phyloP scores from a whole-genome alignment of 30 jellyfish, hydroid and myxozoan genomes.

The Chrysaora quinquecirrha region DNA sequence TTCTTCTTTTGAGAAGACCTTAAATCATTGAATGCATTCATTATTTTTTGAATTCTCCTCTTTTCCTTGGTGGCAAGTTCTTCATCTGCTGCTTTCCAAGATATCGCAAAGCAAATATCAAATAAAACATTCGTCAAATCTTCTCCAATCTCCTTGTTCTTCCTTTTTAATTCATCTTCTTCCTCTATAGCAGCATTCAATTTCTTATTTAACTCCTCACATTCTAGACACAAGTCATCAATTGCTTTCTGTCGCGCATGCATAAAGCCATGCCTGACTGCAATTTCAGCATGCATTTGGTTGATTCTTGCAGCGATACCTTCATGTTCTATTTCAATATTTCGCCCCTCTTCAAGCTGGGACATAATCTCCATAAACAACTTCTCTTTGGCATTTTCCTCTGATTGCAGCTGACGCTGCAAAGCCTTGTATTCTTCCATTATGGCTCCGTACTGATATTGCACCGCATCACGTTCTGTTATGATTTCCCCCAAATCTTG shows the following conservation, averaged over 20 bases:
- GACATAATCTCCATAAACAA: conserved; percentile 51
- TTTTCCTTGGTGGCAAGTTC: no score
- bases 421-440: conserved; percentile 58
- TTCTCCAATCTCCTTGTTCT: conserved; percentile 5
- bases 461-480: conserved; percentile 63
- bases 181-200: background rate
- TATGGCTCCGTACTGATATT: conserved; percentile 52
- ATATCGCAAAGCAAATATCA: conserved; percentile 55
- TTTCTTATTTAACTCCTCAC: conserved; percentile 37
- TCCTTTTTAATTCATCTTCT: background rate
- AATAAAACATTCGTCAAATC: conserved; percentile 38
- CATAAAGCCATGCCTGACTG: conserved; percentile 63
- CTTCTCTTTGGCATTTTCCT: conserved; percentile 52
- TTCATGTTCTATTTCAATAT: conserved; percentile 26
- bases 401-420: conserved; percentile 23
- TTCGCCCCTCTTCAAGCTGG: conserved; percentile 47
- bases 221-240: conserved; percentile 24
- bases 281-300: conserved; percentile 67
- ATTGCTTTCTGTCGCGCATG: conserved; percentile 31
- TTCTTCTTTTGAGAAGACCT: no score
- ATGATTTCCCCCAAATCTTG: conserved; percentile 38
- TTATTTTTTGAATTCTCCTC: no score
- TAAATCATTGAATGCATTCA: no score
- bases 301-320: conserved; percentile 32
- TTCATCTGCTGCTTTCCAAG: conserved; percentile 60